Evolutionary conservation across 1,140 invertebrate species (phyloP).

Genomic region (Drosophila willistoni): DNA sequence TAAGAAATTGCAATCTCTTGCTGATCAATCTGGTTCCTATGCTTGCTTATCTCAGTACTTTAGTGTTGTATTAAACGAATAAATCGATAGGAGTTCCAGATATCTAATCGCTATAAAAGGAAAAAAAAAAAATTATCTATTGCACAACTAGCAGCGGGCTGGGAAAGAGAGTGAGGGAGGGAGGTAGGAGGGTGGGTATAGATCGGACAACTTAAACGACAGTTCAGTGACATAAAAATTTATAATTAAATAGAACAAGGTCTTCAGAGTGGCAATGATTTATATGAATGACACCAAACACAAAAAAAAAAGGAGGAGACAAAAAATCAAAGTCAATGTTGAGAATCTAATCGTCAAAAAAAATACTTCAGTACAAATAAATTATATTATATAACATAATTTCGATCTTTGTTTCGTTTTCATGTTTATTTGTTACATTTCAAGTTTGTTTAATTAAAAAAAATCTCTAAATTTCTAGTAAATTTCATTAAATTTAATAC

Average conservation of each 20-base stretch:
- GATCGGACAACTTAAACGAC: constrained; percentile 3
- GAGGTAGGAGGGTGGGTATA: background rate
- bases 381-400: too few relatives aligned
- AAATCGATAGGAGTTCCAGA: background rate
- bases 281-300: background rate
- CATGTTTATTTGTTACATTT: background rate
- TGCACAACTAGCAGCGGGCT: background rate
- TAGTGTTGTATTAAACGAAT: background rate
- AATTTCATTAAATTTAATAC: background rate
- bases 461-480: background rate
- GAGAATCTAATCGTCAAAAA: too few relatives aligned
- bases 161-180: background rate
- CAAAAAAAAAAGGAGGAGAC: background rate
- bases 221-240: constrained; percentile 1
- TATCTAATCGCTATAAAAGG: background rate
- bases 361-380: too few relatives aligned
- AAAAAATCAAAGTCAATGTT: background rate
- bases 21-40: background rate
- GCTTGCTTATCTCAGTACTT: background rate
- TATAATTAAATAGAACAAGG: constrained; percentile 2
- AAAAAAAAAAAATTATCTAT: background rate
- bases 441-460: background rate
- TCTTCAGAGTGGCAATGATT: background rate
- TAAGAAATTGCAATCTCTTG: background rate
- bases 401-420: too few relatives aligned